Evolutionary conservation across 2,113 vertebrate genomes (phyloP).

Genomic region (Crotalus tigris): DNA sequence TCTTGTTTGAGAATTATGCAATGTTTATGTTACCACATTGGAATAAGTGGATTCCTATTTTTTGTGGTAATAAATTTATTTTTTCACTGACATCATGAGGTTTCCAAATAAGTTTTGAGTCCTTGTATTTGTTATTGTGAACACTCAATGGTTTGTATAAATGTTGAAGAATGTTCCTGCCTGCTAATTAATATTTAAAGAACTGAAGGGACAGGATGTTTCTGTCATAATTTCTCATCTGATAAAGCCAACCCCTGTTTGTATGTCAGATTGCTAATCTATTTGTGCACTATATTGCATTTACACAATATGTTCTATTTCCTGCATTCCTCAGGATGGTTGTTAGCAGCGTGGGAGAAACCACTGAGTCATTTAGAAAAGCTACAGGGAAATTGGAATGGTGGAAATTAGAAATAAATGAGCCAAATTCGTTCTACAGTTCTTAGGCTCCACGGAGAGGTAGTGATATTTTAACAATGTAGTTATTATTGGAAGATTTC

Average conservation of each 20-base stretch:
- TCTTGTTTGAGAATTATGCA: not conserved
- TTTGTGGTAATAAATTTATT: not conserved
- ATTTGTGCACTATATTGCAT: not conserved
- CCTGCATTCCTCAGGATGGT: conserved; percentile 29
- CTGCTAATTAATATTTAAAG: not conserved
- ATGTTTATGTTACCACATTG: not conserved
- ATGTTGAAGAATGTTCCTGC: not conserved
- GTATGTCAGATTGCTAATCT: not conserved
- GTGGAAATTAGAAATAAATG: not conserved
- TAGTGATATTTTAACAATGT: not conserved
- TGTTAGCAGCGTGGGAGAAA: conserved; percentile 2
- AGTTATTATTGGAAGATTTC: not conserved
- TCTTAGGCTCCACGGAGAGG: not conserved
- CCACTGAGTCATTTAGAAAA: not conserved
- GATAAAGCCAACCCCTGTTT: conserved; percentile 25
- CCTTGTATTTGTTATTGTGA: not conserved
- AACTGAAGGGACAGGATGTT: conserved; percentile 52
- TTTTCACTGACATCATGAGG: not conserved
- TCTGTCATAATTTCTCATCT: conserved; percentile 14
- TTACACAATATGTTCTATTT: conserved; percentile 4
- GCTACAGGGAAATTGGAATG: not conserved
- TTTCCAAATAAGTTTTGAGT: not conserved
- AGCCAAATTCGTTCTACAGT: not conserved
- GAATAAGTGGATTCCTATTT: not conserved
- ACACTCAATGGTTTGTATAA: not conserved